phyloP scores from a whole-genome alignment of 2,888 invertebrate species.

The Pinctada fucata region DNA sequence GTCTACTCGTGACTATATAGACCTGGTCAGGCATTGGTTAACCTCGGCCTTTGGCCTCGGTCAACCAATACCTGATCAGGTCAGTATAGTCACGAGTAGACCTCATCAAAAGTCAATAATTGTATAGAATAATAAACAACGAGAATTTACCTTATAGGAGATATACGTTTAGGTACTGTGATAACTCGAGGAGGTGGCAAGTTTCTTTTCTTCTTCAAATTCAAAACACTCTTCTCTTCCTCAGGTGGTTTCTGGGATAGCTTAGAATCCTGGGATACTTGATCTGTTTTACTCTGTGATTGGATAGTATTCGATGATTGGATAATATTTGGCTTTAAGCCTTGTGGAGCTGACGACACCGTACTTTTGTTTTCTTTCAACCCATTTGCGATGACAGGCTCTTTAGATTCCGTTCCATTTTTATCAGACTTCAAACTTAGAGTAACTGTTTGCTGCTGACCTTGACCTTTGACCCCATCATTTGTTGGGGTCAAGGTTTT shows the following conservation, averaged over 20 bases:
- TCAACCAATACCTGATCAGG: no score
- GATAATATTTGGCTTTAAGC: not conserved
- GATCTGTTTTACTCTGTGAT: not conserved
- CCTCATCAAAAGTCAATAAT: no score
- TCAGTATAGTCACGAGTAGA: no score
- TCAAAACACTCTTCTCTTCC: slow-evolving; percentile 31
- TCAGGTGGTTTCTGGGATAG: not conserved
- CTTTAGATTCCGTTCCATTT: not conserved
- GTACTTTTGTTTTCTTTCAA: not conserved
- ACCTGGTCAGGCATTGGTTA: no score
- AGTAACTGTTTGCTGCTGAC: not conserved
- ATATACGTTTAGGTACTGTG: no score
- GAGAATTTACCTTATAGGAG: no score
- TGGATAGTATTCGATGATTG: not conserved
- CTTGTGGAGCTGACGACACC: not conserved
- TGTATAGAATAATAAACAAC: no score
- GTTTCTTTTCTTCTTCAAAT: slow-evolving; percentile 24
- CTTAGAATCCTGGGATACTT: not conserved
- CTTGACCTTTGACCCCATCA: not conserved
- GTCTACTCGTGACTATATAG: no score
- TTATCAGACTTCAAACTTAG: not conserved
- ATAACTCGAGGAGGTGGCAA: not conserved
- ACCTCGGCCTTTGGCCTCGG: no score
- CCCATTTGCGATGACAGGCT: not conserved
- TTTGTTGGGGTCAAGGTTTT: not conserved